Conservation (phyloP, 2,888 invertebrate species). For the Pachymerium ferrugineum region DNA sequence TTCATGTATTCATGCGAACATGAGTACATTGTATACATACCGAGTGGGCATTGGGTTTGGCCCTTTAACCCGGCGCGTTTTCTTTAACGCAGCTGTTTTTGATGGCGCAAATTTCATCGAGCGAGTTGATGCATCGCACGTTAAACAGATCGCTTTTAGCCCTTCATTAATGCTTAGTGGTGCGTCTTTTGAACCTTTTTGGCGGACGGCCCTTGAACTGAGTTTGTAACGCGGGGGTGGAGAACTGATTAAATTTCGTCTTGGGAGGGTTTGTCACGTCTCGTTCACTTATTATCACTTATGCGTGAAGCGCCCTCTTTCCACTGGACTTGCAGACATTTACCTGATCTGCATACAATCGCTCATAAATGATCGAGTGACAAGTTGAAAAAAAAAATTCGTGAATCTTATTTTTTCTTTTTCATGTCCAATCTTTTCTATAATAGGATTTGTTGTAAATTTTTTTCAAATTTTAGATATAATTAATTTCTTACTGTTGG, state of each 20-base stretch:
- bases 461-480: too few species aligned
- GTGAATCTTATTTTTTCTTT: neutral
- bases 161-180: neutral
- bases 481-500: too few species aligned
- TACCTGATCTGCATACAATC: constrained; percentile 20
- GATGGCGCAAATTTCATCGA: constrained; percentile 12
- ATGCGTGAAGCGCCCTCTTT: neutral
- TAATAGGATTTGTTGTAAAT: too few species aligned
- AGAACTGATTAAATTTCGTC: constrained; percentile 16
- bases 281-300: constrained; percentile 25
- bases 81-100: neutral
- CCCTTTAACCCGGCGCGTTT: neutral
- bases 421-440: too few species aligned
- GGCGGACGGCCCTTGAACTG: neutral
- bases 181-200: neutral
- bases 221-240: neutral
- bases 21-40: constrained; percentile 14
- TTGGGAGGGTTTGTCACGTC: constrained; percentile 27
- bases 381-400: neutral
- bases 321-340: constrained; percentile 1
- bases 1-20: constrained; percentile 16
- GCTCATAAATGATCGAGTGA: constrained; percentile 19
- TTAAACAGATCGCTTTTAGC: neutral
- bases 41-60: constrained; percentile 1
- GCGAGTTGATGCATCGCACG: constrained; percentile 1